Conservation (phyloP, 2,797 vertebrate species). For the Avahi laniger region DNA sequence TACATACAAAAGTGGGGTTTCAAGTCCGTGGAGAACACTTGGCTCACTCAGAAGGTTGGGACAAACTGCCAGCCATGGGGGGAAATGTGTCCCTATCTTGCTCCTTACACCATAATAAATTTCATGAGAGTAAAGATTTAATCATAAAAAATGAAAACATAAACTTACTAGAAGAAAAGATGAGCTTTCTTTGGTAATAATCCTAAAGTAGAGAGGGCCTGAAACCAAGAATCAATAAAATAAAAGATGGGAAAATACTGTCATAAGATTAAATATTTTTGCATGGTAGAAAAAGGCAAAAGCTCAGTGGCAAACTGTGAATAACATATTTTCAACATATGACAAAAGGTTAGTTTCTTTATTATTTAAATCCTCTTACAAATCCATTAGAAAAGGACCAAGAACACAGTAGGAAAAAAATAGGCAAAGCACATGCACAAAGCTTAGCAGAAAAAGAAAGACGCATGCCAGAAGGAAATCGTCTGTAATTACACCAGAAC, state of each 20-base stretch:
- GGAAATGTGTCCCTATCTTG: not conserved
- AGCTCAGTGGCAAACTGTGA: rapidly evolving
- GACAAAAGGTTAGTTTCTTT: not conserved
- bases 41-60: rapidly evolving
- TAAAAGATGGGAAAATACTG: not conserved
- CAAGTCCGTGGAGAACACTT: rapidly evolving
- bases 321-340: not conserved
- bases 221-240: not conserved
- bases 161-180: not conserved
- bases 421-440: rapidly evolving
- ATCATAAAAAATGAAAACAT: not conserved
- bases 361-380: not conserved
- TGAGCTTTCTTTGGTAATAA: not conserved
- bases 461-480: not conserved
- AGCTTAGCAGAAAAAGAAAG: not conserved
- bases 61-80: too few species aligned
- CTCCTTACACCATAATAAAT: not conserved
- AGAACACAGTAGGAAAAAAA: not conserved
- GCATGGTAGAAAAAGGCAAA: too few species aligned
- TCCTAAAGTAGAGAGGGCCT: not conserved
- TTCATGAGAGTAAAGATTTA: not conserved
- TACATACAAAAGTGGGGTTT: not conserved
- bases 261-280: not conserved
- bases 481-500: not conserved
- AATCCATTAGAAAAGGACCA: not conserved